Conservation (phyloP, 2,888 invertebrate genomes). For the Cheilosia soror region DNA sequence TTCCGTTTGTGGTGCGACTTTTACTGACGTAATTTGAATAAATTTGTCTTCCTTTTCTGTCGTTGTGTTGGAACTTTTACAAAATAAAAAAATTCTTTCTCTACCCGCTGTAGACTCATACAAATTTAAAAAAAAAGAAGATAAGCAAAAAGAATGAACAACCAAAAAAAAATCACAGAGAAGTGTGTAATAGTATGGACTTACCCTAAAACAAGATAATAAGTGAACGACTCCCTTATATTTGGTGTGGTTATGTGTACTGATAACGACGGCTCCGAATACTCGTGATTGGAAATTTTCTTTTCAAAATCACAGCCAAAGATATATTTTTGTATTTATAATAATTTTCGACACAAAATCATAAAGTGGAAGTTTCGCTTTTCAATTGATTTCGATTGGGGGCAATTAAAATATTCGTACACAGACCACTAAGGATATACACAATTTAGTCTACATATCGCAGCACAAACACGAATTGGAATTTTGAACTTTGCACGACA, state of each 20-base stretch:
- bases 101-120: background rate
- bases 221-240: conserved; percentile 58
- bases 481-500: conserved; percentile 50
- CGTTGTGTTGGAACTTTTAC: background rate
- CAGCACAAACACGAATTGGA: background rate
- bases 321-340: conserved; percentile 36
- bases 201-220: conserved; percentile 66
- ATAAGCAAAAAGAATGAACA: conserved; percentile 34
- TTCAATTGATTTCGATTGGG: conserved; percentile 80
- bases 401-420: conserved; percentile 78
- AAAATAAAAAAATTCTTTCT: conserved; percentile 2
- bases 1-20: conserved; percentile 47
- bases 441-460: conserved; percentile 10
- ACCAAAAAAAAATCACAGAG: conserved; percentile 10
- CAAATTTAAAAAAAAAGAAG: conserved; percentile 13
- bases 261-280: conserved; percentile 52
- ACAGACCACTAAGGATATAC: background rate
- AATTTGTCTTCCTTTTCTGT: conserved; percentile 37
- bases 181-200: conserved; percentile 35
- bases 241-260: conserved; percentile 42
- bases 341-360: conserved; percentile 55
- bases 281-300: conserved; percentile 36
- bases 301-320: conserved; percentile 44
- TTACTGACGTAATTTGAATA: conserved; percentile 71
- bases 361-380: conserved; percentile 46